Evolutionary conservation across 2,888 invertebrate species (phyloP), one percentile per base, ranked within the genome.

Genomic region (Nemurella pictetii): DNA sequence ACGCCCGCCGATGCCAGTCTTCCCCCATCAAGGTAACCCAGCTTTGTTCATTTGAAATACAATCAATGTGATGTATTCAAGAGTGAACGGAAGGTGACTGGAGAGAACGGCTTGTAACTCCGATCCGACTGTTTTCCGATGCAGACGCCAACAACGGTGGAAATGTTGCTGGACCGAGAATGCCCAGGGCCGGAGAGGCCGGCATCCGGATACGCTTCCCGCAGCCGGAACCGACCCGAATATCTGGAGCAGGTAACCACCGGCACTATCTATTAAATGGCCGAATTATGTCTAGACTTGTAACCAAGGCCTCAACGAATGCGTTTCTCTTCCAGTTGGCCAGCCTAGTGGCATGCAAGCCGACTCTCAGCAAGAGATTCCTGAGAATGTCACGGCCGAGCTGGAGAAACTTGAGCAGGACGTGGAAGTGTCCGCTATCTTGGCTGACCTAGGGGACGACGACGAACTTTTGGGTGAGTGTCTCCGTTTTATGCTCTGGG

Each of bases 381-480:
- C 94, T 0, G 94, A 94, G 87, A 93, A 93, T 88, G 94, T 94
- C 3, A 93, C 94, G 0, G 94, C 93, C 4, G 94, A 94, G 88
- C 89, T 94, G 55, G 94, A 94, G 88, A 94, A 94, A 88, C 89
- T 94, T 27, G 95, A 95, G 88, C 93, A 94, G 88, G 94, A 93
- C 89, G 91, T 93, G 83, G 94, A 94, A 89, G 96, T 96, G 84
- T 94, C 94, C 87, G 96, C 96, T 89, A 95, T 97, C 89, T 91
- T 97, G 74, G 96, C 95, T 75, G 96, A 96, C 26, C 91, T 97
- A 78, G 96, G 95, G 3, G 97, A 97, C 87, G 97, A 97, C 88
- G 96, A 96, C 88, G 97, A 97, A 88, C 92, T 97, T 75, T 91
- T 97, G 30, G 93, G 93, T 92, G 89, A 88, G 85, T 87, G 55